Conservation (phyloP, 1,140 invertebrate species). For the Drosophila athabasca region DNA sequence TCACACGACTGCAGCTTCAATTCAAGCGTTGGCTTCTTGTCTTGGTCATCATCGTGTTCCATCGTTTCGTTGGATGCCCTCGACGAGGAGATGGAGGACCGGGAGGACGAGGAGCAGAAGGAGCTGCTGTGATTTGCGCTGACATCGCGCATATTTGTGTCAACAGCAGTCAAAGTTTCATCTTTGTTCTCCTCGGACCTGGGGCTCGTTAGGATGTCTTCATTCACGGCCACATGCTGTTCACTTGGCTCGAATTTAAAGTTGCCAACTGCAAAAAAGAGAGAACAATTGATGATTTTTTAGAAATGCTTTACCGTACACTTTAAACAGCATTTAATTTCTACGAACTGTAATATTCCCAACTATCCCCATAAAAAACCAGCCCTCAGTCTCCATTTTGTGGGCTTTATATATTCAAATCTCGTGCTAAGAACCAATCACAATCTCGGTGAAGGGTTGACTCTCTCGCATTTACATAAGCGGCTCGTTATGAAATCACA, state of each 20-base stretch:
- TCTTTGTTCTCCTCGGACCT: conserved; percentile 35
- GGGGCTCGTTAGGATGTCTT: conserved; percentile 50
- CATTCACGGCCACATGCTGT: conserved; percentile 26
- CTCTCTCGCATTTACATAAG: conserved; percentile 66
- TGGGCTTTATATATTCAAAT: conserved; percentile 54
- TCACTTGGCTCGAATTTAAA: conserved; percentile 53
- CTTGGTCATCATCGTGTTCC: conserved; percentile 8
- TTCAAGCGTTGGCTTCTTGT: conserved; percentile 60
- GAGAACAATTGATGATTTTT: neutral
- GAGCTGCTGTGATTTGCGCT: conserved; percentile 63
- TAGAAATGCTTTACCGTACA: too few species aligned
- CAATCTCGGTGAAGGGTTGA: conserved; percentile 63
- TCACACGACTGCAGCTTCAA: conserved; percentile 63
- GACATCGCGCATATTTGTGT: conserved; percentile 80
- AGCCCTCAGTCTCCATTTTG: conserved; percentile 56
- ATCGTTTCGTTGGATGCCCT: conserved; percentile 12
- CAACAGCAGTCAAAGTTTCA: conserved; percentile 63
- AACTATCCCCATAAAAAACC: neutral
- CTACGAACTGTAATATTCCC: too few species aligned
- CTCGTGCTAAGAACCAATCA: conserved; percentile 46
- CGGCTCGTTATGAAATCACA: conserved; percentile 58
- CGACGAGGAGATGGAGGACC: conserved; percentile 18
- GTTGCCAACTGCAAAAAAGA: conserved; percentile 34
- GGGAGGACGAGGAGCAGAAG: conserved; percentile 16
- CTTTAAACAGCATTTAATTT: too few species aligned